Conservation (phyloP, 2,888 invertebrate species). For the Horisme vitalbata region DNA sequence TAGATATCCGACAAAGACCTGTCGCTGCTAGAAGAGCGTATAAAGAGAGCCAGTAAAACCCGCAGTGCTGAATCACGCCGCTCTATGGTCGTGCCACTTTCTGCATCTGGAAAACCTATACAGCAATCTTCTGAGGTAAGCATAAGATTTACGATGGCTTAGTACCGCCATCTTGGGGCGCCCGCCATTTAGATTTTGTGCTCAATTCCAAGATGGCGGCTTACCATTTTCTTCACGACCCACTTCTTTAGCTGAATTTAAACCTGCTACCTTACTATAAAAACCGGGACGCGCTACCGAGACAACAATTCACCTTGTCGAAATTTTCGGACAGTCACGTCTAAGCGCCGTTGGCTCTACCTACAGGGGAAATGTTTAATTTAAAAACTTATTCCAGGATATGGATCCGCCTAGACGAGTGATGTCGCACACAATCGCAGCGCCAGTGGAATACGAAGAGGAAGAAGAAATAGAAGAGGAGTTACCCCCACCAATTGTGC, state of each 20-base stretch:
- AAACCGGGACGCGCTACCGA: too few relatives aligned
- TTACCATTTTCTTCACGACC: too few relatives aligned
- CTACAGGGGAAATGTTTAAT: too few relatives aligned
- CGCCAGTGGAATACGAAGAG: constrained; percentile 62
- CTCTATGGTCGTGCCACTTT: constrained; percentile 69
- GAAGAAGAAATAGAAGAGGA: constrained; percentile 62
- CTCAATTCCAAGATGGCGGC: too few relatives aligned
- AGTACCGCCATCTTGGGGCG: too few relatives aligned
- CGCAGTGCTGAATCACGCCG: constrained; percentile 79
- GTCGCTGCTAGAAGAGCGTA: constrained; percentile 96
- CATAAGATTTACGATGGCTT: too few relatives aligned
- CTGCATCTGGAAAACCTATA: constrained; percentile 67
- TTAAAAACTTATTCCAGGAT: constrained; percentile 27
- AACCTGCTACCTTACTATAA: too few relatives aligned
- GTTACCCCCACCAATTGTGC: constrained; percentile 44
- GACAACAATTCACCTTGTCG: too few relatives aligned
- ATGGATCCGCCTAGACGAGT: constrained; percentile 47
- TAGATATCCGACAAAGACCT: constrained; percentile 97
- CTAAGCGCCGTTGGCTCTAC: too few relatives aligned
- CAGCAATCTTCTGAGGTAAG: constrained; percentile 54
- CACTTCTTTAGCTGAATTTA: too few relatives aligned
- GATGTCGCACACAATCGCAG: constrained; percentile 53
- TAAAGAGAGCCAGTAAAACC: constrained; percentile 92
- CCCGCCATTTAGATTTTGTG: too few relatives aligned
- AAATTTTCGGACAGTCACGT: too few relatives aligned